These are phyloP conservation scores for Motacilla tschutschensis DNA, from an alignment of 2,113 vertebrate genomes.

Conservation along the genomic window DNA sequence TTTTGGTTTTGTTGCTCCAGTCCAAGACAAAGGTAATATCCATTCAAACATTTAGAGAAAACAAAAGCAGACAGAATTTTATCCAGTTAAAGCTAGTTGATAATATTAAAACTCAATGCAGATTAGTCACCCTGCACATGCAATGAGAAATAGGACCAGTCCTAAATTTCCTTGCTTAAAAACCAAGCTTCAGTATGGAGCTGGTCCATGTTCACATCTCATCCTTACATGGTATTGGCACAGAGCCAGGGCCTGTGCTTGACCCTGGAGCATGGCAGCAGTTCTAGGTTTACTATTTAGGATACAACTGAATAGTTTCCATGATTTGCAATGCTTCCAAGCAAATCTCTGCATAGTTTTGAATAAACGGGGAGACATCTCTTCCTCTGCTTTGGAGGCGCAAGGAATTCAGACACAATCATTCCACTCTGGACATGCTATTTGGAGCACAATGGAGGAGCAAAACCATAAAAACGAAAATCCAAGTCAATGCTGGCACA, in stretches of 20 bases:
- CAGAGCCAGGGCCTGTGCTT: not conserved
- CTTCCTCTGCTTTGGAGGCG: constrained; percentile 19
- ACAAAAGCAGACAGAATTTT: not conserved
- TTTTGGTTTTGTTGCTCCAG: not conserved
- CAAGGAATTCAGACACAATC: not conserved
- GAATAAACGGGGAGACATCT: not conserved
- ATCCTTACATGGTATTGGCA: constrained; percentile 36
- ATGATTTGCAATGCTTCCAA: constrained; percentile 36
- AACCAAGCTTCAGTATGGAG: not conserved
- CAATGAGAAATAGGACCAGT: not conserved
- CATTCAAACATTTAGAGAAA: not conserved
- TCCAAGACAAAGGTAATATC: not conserved
- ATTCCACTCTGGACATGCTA: not conserved
- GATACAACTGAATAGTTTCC: constrained; percentile 42
- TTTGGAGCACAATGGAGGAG: constrained; percentile 1
- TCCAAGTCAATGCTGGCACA: not conserved
- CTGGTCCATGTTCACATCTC: constrained; percentile 2
- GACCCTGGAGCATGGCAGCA: not conserved
- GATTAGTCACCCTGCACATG: not conserved
- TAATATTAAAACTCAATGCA: not conserved
- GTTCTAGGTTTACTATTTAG: constrained; percentile 27
- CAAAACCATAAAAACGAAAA: not conserved
- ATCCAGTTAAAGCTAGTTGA: not conserved
- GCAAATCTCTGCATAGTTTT: constrained; percentile 12
- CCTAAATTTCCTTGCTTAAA: not conserved